A percentile compares a stretch with the other conserved stretches of the same genome.
phyloP scores from a whole-genome alignment of 2,113 vertebrate species.

The Rattus rattus region DNA sequence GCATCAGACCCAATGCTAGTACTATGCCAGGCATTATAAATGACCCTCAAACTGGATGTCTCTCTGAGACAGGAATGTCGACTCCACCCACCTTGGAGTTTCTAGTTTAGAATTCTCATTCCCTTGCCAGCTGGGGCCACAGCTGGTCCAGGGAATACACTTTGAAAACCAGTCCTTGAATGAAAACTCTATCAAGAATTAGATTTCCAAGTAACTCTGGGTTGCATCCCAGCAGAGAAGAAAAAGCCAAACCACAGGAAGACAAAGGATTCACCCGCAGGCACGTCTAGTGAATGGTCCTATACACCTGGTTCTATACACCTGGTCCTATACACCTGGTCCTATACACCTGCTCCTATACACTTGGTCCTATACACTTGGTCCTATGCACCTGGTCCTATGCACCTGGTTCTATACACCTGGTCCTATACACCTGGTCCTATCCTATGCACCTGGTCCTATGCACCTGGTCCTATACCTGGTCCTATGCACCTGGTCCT shows the following conservation, averaged over 20 bases:
- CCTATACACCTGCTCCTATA: not conserved
- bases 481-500: too few species aligned
- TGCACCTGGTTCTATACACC: too few species aligned
- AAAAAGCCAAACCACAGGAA: not conserved
- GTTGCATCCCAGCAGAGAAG: not conserved
- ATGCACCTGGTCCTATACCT: not conserved
- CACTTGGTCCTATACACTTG: too few species aligned
- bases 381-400: not conserved
- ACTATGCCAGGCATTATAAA: accelerated
- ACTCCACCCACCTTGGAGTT: accelerated
- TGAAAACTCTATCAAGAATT: not conserved
- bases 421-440: not conserved
- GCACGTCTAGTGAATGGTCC: too few species aligned
- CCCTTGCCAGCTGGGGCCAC: not conserved
- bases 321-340: not conserved
- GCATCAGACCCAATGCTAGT: not conserved
- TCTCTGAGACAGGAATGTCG: not conserved
- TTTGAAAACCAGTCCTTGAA: not conserved
- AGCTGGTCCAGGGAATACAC: too few species aligned
- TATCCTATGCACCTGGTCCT: not conserved
- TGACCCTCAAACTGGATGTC: not conserved
- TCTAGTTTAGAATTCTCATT: not conserved
- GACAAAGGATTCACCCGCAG: not conserved
- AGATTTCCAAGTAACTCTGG: not conserved
- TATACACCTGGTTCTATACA: not conserved